Percentiles rank a stretch among this genome's conserved stretches.
phyloP scores from a whole-genome alignment of 1,140 invertebrate species.

The Vollenhovia emeryi region DNA sequence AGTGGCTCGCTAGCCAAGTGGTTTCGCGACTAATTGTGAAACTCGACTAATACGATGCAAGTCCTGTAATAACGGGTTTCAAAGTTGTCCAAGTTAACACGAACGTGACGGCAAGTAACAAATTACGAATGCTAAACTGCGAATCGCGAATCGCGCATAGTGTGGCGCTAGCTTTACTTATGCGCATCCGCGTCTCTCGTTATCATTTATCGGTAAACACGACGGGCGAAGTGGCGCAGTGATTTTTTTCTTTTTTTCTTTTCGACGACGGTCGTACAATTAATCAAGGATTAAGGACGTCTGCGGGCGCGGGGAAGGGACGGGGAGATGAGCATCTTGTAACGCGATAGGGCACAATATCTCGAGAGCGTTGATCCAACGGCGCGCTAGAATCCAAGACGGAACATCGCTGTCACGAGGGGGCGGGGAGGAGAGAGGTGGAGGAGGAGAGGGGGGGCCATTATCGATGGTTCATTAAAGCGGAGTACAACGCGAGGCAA shows the following conservation, averaged over 20 bases:
- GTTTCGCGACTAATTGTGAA: no score
- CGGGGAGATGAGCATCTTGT: constrained; percentile 6
- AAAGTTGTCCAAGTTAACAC: no score
- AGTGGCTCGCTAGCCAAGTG: no score
- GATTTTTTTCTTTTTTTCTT: not conserved
- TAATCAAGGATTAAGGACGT: constrained; percentile 20
- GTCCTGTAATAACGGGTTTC: no score
- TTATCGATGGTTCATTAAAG: constrained; percentile 45
- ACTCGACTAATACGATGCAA: no score
- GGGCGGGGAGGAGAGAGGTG: not conserved
- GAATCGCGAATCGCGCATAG: no score
- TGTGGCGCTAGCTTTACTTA: no score
- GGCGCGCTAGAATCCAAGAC: constrained; percentile 24
- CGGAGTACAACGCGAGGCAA: constrained; percentile 33
- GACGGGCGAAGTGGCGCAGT: not conserved
- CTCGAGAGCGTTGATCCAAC: constrained; percentile 27
- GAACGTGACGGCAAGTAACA: no score
- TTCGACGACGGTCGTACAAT: not conserved
- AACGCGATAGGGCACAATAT: constrained; percentile 20
- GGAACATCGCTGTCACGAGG: constrained; percentile 7
- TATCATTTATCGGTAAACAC: not conserved
- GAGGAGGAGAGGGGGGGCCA: not conserved
- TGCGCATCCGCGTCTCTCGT: not conserved
- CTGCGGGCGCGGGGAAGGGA: not conserved
- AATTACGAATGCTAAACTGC: no score